Percentiles rank a stretch among this genome's conserved stretches.
Evolutionary conservation across 2,888 invertebrate species (phyloP).

Genomic region (Metopia argyrocephala): DNA sequence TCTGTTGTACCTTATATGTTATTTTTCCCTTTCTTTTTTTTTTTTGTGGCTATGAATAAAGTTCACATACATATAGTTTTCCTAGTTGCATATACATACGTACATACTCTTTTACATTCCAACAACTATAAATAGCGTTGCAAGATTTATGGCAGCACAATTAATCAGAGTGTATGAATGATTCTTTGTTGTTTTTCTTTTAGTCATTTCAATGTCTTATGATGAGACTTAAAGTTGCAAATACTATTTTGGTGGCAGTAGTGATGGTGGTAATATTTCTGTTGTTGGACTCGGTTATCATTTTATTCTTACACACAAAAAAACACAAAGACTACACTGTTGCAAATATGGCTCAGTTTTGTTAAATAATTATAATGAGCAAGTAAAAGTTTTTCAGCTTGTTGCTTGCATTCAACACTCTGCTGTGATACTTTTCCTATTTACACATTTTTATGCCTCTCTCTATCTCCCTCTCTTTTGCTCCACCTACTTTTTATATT

Average conservation of each 20-base stretch:
- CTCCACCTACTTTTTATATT: background rate
- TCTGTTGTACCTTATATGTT: too few species aligned
- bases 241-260: slow-evolving; percentile 27
- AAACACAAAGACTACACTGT: slow-evolving; percentile 11
- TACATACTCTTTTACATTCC: background rate
- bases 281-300: slow-evolving; percentile 40
- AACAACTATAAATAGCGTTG: slow-evolving; percentile 51
- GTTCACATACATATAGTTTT: slow-evolving; percentile 43
- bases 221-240: slow-evolving; percentile 7
- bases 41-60: slow-evolving; percentile 54
- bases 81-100: slow-evolving; percentile 1
- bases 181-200: background rate
- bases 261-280: slow-evolving; percentile 38
- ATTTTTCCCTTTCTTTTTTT: slow-evolving; percentile 4
- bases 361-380: slow-evolving; percentile 64
- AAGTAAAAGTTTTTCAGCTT: slow-evolving; percentile 59
- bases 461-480: background rate
- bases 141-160: slow-evolving; percentile 66
- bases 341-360: slow-evolving; percentile 49
- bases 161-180: slow-evolving; percentile 66
- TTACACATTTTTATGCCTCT: slow-evolving; percentile 15
- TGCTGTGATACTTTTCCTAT: slow-evolving; percentile 24
- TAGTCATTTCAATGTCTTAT: slow-evolving; percentile 23
- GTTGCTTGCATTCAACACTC: slow-evolving; percentile 62
- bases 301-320: background rate